Evolutionary conservation across 2,797 vertebrate genomes (phyloP), one percentile per base, ranked within the genome.

Genomic region (Hybognathus amarus): DNA sequence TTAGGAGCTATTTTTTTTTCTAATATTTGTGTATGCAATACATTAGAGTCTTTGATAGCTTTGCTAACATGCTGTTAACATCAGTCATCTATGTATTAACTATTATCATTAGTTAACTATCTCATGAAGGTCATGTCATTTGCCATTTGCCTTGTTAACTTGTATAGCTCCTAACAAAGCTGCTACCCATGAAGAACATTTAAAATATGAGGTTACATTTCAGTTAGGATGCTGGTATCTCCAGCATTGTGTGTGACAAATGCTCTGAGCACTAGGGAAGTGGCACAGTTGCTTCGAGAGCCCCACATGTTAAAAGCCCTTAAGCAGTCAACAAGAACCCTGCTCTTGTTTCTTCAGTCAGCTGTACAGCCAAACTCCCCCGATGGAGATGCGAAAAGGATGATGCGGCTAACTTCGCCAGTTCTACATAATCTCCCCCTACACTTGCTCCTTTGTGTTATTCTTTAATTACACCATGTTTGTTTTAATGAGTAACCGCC

Each of bases 331-430:
- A 87, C 85, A 88, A 79, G 66, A 76, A 61, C 79, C 70, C 42
- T 27, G 82, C 69, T 86, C 81, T 68, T 90, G 87, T 92, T 92
- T 91, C 89, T 92, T 89, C 85, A 87, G 88, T 84, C 86, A 91
- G 82, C 91, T 91, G 85, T 87, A 90, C 87, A 83, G 88, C 88
- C 12, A 56, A 88, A 91, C 64, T 88, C 70, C 38, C 85, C 36
- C 10, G 6, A 22, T 56, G 71, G 45, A 75, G 24, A 73, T 61
- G 27, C 36, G 22, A 71, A 66, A 80, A 54, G 24, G 74, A 77
- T 82, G 71, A 81, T 81, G 30, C 3, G 6, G 69, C 42, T 63
- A 75, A 68, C 45, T 42, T 74, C 63, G 36, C 33, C 50, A 76
- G 47, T 70, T 80, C 50, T 59, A 15, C 13, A 17, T 22, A 70